phyloP scores from a whole-genome alignment of 2,113 vertebrate species.

The Cercocebus atys region DNA sequence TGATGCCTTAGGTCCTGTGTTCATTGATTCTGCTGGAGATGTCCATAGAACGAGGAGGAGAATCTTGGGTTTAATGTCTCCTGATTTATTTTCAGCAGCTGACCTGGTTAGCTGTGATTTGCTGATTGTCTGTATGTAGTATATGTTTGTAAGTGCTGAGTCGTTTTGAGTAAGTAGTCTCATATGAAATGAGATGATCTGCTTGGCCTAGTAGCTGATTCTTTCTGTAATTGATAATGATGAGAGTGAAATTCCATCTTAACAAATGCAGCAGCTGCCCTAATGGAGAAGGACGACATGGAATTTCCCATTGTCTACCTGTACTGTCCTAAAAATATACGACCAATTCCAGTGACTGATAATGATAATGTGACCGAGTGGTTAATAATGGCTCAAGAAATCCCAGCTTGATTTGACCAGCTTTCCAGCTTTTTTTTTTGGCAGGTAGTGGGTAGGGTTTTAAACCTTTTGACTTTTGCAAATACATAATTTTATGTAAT shows the following conservation, averaged over 20 bases:
- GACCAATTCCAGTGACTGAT: not conserved
- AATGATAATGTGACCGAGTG: not conserved
- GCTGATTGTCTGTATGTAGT: not conserved
- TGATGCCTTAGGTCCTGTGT: too few species aligned
- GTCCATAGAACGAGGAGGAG: not conserved
- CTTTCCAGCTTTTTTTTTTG: not conserved
- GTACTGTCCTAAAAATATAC: not conserved
- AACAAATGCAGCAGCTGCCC: not conserved
- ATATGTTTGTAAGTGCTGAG: not conserved
- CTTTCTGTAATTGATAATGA: not conserved
- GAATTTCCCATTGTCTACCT: not conserved
- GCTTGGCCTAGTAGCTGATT: not conserved
- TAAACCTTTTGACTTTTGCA: not conserved
- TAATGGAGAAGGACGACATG: not conserved
- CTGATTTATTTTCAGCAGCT: not conserved
- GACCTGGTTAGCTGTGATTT: not conserved
- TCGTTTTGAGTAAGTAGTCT: not conserved
- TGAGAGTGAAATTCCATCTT: not conserved
- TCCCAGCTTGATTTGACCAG: not conserved
- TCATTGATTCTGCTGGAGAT: not conserved
- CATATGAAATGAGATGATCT: not conserved
- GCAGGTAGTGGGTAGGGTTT: too few species aligned
- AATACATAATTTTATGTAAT: not conserved
- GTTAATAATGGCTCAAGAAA: not conserved
- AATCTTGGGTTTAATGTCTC: not conserved